Percentiles rank a stretch among this genome's conserved stretches.
Evolutionary conservation across 2,113 vertebrate species (phyloP).

Genomic region (Hypomesus transpacificus): DNA sequence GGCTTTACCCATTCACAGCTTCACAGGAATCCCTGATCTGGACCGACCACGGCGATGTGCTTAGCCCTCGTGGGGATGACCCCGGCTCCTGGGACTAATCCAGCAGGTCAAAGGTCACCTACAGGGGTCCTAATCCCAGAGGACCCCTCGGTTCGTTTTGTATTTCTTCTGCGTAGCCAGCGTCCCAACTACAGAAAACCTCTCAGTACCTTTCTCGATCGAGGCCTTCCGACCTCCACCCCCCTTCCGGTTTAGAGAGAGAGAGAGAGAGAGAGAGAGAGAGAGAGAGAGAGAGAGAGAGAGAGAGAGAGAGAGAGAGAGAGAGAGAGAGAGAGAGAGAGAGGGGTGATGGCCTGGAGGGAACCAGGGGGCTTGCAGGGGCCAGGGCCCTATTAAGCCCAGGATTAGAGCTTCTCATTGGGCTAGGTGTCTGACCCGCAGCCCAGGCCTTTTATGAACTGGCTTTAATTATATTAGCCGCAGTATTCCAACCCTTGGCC

Average conservation of each 20-base stretch:
- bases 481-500: constrained; percentile 57
- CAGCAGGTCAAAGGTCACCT: constrained; percentile 54
- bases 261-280: not conserved
- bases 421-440: constrained; percentile 44
- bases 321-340: constrained; percentile 44
- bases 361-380: constrained; percentile 35
- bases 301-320: not conserved
- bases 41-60: constrained; percentile 9
- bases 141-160: constrained; percentile 40
- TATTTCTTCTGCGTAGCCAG: constrained; percentile 34
- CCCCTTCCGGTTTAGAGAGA: not conserved
- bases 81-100: constrained; percentile 59
- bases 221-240: not conserved
- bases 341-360: constrained; percentile 31
- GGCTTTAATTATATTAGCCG: constrained; percentile 60
- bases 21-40: not conserved
- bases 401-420: constrained; percentile 46
- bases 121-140: constrained; percentile 44
- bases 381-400: constrained; percentile 32
- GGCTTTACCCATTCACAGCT: not conserved
- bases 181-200: constrained; percentile 37
- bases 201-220: constrained; percentile 49
- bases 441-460: constrained; percentile 50
- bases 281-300: not conserved
- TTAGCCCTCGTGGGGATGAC: constrained; percentile 17